Evolutionary conservation across 2,797 vertebrate genomes (phyloP).

Genomic region (Ambastaia sidthimunki): DNA sequence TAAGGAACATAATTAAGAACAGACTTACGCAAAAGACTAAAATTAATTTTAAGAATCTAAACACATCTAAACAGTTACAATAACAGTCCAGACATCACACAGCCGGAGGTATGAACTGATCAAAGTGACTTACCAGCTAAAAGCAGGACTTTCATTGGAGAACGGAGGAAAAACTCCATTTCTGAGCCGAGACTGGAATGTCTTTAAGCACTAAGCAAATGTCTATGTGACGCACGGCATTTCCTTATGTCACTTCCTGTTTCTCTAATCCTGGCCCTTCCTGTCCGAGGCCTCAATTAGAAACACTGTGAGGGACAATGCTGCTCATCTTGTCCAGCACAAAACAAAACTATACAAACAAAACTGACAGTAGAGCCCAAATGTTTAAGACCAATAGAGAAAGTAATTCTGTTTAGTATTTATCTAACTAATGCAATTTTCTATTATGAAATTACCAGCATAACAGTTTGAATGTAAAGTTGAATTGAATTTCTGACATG

Average conservation of each 20-base stretch:
- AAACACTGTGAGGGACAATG: slow-evolving; percentile 61
- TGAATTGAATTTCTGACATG: no score
- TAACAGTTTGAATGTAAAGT: no score
- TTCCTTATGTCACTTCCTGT: slow-evolving; percentile 86
- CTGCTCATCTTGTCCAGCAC: slow-evolving; percentile 23
- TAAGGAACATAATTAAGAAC: no score
- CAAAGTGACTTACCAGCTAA: slow-evolving; percentile 77
- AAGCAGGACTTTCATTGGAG: slow-evolving; percentile 81
- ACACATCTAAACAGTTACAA: neutral
- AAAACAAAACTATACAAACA: neutral
- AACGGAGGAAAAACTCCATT: slow-evolving; percentile 79
- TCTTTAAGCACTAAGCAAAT: slow-evolving; percentile 70
- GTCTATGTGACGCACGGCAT: slow-evolving; percentile 74
- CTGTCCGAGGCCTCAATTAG: slow-evolving; percentile 78
- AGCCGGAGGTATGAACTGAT: neutral
- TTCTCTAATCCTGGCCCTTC: slow-evolving; percentile 84
- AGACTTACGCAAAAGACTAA: no score
- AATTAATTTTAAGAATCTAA: neutral
- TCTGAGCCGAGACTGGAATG: slow-evolving; percentile 63
- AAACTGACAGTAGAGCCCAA: neutral
- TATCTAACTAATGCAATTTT: no score
- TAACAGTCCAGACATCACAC: neutral
- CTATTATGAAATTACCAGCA: no score
- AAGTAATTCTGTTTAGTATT: no score
- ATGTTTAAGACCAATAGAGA: neutral